These are phyloP conservation scores for Neodiprion fabricii DNA, from an alignment of 1,140 invertebrate genomes.

Conservation along the genomic window DNA sequence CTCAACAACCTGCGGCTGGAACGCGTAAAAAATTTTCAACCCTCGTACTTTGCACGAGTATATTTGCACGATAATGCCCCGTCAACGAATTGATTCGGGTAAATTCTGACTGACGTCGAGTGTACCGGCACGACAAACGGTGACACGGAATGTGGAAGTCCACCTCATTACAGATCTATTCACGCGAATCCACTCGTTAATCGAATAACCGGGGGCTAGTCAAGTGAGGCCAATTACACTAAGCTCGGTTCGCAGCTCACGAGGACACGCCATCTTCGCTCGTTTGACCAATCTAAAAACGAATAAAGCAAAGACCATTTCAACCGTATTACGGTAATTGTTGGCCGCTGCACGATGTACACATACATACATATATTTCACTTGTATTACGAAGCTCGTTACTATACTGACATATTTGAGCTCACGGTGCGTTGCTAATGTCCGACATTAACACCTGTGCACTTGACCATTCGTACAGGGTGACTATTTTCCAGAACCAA, in stretches of 20 bases:
- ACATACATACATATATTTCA: background rate
- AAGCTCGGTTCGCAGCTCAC: background rate
- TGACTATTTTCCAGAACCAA: too few species aligned
- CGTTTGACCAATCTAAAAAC: conserved; percentile 4
- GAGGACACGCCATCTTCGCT: background rate
- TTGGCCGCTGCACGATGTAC: background rate
- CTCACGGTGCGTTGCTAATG: background rate
- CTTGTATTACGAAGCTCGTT: background rate
- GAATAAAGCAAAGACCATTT: background rate
- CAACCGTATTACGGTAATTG: background rate
- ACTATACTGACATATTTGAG: background rate
- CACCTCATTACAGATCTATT: background rate
- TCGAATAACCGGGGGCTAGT: background rate
- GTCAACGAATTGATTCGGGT: background rate
- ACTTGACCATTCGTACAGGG: background rate
- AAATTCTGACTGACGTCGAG: too few species aligned
- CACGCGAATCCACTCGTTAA: conserved; percentile 2
- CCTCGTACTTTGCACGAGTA: background rate
- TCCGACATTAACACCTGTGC: background rate
- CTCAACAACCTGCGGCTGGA: too few species aligned
- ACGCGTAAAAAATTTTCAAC: background rate
- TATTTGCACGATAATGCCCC: background rate
- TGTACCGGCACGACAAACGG: background rate
- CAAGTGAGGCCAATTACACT: conserved; percentile 4
- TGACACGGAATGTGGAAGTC: background rate